Evolutionary conservation across 2,797 vertebrate genomes (phyloP), one percentile per base, ranked within the genome.

Genomic region (Semotilus atromaculatus): DNA sequence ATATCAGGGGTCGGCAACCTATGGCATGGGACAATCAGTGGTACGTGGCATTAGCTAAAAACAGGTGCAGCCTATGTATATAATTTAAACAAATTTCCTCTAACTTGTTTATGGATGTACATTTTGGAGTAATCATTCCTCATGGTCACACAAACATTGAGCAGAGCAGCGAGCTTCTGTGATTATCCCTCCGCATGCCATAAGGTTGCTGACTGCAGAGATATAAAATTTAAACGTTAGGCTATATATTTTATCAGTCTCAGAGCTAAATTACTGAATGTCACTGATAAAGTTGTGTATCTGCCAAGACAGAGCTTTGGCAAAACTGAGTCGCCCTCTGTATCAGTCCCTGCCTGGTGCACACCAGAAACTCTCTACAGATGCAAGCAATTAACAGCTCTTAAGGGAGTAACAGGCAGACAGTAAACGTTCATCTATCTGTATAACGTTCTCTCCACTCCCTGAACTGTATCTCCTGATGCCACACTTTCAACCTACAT

Each of bases 311-410:
- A 88, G 87, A 88, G 88, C 81, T 88, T 81, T 84, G 80, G 77
- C 86, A 89, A 85, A 89, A 88, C 83, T 77, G 88, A 76, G 83
- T 85, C 88, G 82, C 80, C 78, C 48, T 79, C 83, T 73, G 82
- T 90, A 89, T 90, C 86, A 84, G 88, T 89, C 90, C 89, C 86
- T 53, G 84, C 89, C 86, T 53, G 84, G 88, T 90, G 89, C 90
- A 91, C 89, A 87, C 89, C 88, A 91, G 88, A 85, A 88, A 53
- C 86, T 90, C 51, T 89, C 55, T 88, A 87, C 87, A 92, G 91
- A 93, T 90, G 88, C 92, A 45, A 75, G 74, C 84, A 85, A 89
- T 93, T 93, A 93, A 94, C 93, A 92, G 91, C 91, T 92, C 92
- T 92, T 87, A 82, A 82, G 74, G 79, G 89, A 85, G 74, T 74